Conservation (phyloP, 2,888 invertebrate genomes). For the Lampropteryx suffumata region DNA sequence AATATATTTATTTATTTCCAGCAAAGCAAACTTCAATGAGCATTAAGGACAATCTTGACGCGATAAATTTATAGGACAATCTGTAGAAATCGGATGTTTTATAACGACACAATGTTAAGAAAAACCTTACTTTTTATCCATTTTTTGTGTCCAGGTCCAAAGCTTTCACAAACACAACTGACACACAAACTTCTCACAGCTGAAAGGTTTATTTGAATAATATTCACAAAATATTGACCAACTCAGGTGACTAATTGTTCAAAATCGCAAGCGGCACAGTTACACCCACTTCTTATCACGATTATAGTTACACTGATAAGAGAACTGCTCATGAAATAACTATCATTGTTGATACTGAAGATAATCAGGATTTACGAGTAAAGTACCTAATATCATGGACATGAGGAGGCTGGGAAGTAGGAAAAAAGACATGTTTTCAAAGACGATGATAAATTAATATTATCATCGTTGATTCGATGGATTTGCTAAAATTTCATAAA, state of each 20-base stretch:
- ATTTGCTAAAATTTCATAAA: too few species aligned
- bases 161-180: not conserved
- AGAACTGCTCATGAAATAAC: conserved; percentile 6
- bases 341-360: conserved; percentile 17
- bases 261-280: conserved; percentile 9
- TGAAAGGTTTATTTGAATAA: conserved; percentile 3
- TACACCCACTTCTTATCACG: conserved; percentile 36
- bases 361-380: not conserved
- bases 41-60: not conserved
- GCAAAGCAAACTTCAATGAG: too few species aligned
- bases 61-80: not conserved
- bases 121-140: conserved; percentile 23
- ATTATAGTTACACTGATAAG: conserved; percentile 30
- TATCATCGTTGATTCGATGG: too few species aligned
- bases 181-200: conserved; percentile 2
- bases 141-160: conserved; percentile 3
- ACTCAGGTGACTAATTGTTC: not conserved
- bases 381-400: too few species aligned
- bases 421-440: too few species aligned
- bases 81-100: not conserved
- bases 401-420: too few species aligned
- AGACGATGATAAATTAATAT: too few species aligned
- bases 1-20: too few species aligned
- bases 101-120: not conserved
- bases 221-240: conserved; percentile 5